These are phyloP conservation scores for Dipodomys stephensi DNA, from an alignment of 2,113 vertebrate genomes.

Conservation along the genomic window DNA sequence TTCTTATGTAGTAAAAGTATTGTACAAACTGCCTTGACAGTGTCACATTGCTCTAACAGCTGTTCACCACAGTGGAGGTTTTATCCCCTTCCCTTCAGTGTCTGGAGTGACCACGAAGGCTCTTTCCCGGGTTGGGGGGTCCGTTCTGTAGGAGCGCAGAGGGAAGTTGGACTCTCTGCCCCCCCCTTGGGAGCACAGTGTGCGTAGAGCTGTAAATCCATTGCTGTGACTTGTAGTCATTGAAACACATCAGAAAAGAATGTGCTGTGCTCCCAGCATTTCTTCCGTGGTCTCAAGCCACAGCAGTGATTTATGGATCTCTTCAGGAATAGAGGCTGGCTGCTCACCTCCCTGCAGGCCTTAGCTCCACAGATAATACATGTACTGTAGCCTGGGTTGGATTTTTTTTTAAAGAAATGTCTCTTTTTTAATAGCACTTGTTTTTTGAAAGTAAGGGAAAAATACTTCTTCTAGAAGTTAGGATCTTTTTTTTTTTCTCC, in stretches of 20 bases:
- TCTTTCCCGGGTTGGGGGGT: background rate
- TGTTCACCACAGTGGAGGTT: background rate
- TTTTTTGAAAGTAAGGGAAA: slow-evolving; percentile 41
- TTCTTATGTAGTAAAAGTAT: slow-evolving; percentile 82
- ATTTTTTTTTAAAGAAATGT: background rate
- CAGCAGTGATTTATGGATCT: background rate
- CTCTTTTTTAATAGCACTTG: background rate
- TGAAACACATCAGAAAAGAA: background rate
- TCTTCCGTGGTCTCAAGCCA: background rate
- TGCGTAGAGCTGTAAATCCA: background rate
- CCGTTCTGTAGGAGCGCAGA: background rate
- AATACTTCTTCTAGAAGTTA: background rate
- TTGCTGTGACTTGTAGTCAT: background rate
- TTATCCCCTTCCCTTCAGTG: background rate
- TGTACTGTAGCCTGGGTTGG: background rate
- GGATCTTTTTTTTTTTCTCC: background rate
- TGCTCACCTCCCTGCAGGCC: background rate
- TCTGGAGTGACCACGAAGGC: background rate
- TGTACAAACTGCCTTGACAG: slow-evolving; percentile 56
- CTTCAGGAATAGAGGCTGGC: background rate
- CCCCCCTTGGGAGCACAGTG: background rate
- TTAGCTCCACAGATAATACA: background rate
- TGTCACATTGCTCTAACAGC: slow-evolving; percentile 17
- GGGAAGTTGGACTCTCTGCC: background rate
- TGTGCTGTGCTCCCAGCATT: background rate